Base-by-base conservation (phyloP, 2,888 invertebrate species). In the Agrotis exclamationis region DNA sequence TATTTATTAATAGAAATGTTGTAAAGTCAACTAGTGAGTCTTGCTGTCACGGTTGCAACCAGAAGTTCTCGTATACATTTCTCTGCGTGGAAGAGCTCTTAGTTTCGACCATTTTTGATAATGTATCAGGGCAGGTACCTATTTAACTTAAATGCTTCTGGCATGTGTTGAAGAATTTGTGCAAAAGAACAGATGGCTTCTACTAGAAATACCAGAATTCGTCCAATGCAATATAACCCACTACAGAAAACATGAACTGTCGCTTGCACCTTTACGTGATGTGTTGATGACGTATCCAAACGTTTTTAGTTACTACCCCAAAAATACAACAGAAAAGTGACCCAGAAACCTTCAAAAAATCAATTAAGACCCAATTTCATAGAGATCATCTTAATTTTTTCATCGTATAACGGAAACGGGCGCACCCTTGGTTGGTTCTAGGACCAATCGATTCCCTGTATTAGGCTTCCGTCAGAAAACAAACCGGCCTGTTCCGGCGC, bases 391-490 rank as follows among this genome's bases (percentile, higher is more conserved):
- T 64, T 70, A 70, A 79, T 91, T 92, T 91, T 91, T 83, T 79
- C 66, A 87, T 88, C 77, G 81, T 78, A 82, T 83, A 88, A 88
- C 89, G 91, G 91, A 92, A 92, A 90, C 87, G 88, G 90, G 87
- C 87, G 85, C 88, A 90, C 90, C 89, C 91, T 90, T 88, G 86
- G 85, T 87, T 88, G 89, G 89, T 86, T 89, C 91, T 92, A 90
- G 88, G 89, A 90, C 93, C 91, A 95, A 95, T 96, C 94, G 93
- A 95, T 95, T 93, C 91, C 90, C 88, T 92, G 92, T 94, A 94
- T 93, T 92, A 93, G 92, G 92, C 93, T 93, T 93, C 94, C 93
- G 92, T 92, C 91, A 94, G 93, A 94, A 93, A 94, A 94, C 94
- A 94, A 93, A 91, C 93, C 91, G 80, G 90, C 89, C 85, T 91